Percentiles rank a stretch among this genome's conserved stretches.
phyloP scores from a whole-genome alignment of 2,113 vertebrate genomes.

The Hippoglossus stenolepis region DNA sequence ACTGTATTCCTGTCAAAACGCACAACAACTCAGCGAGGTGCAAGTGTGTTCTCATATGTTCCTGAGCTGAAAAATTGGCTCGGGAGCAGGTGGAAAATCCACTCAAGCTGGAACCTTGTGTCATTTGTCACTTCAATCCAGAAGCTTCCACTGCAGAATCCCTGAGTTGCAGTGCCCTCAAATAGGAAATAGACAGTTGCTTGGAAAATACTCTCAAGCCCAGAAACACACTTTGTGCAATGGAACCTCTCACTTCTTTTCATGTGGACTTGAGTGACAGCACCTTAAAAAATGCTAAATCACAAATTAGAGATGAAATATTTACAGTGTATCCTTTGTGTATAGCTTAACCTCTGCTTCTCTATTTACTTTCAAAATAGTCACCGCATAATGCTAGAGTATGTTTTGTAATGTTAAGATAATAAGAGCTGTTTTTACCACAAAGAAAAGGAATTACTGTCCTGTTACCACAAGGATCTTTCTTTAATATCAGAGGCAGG shows the following conservation, averaged over 20 bases:
- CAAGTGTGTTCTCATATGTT: conserved; percentile 19
- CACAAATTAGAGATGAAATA: background rate
- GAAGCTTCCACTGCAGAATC: conserved; percentile 21
- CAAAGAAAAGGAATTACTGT: no score
- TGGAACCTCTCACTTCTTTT: background rate
- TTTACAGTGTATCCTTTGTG: no score
- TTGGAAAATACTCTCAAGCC: conserved; percentile 26
- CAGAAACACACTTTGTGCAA: background rate
- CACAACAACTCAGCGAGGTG: background rate
- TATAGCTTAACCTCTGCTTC: no score
- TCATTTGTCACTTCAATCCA: conserved; percentile 52
- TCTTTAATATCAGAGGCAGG: no score
- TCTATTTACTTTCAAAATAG: no score
- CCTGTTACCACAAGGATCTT: no score
- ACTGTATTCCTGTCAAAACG: conserved; percentile 2
- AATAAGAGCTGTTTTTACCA: no score
- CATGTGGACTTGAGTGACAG: background rate
- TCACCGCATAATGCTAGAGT: no score
- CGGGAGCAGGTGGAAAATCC: conserved; percentile 46
- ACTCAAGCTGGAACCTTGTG: conserved; percentile 43
- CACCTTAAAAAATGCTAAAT: background rate
- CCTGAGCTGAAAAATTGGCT: conserved; percentile 19
- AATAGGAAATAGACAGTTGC: conserved; percentile 36
- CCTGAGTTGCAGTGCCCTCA: conserved; percentile 29
- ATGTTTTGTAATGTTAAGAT: no score